Conservation (phyloP, 2,797 vertebrate species). For the Takifugu ocellatus region DNA sequence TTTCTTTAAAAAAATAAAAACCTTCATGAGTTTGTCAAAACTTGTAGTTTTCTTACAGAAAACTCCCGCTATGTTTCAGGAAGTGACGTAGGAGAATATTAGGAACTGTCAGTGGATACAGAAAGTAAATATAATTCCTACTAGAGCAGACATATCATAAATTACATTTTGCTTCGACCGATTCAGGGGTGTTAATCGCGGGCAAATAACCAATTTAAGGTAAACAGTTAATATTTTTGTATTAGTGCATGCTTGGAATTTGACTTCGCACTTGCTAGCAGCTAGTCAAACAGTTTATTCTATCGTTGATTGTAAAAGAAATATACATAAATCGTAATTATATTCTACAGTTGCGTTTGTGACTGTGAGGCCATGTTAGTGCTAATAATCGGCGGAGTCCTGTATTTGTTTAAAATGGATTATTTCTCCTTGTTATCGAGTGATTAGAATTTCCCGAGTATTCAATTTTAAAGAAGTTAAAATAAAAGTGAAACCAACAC, state of each 20-base stretch:
- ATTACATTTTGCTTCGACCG: neutral
- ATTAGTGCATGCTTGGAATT: neutral
- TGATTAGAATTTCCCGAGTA: too few species aligned
- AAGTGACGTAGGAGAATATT: conserved; percentile 62
- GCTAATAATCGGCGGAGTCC: too few species aligned
- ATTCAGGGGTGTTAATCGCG: rapidly evolving
- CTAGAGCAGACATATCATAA: neutral
- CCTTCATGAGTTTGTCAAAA: too few species aligned
- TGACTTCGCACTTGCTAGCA: neutral
- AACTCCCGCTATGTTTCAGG: conserved; percentile 36
- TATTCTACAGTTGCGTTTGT: too few species aligned
- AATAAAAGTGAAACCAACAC: too few species aligned
- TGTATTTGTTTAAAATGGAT: too few species aligned
- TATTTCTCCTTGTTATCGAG: too few species aligned
- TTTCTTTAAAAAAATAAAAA: too few species aligned
- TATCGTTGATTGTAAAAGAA: neutral
- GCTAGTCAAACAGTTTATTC: neutral
- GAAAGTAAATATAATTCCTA: conserved; percentile 14
- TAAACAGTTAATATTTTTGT: conserved; percentile 18
- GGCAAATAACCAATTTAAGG: conserved; percentile 26
- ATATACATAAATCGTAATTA: neutral
- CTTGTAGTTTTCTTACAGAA: too few species aligned
- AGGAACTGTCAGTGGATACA: conserved; percentile 29
- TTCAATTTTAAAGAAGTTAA: too few species aligned
- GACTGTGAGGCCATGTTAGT: too few species aligned